A percentile compares a stretch with the other conserved stretches of the same genome.
These are phyloP conservation scores for Azemiops feae DNA, from an alignment of 2,113 vertebrate genomes.

Conservation along the genomic window DNA sequence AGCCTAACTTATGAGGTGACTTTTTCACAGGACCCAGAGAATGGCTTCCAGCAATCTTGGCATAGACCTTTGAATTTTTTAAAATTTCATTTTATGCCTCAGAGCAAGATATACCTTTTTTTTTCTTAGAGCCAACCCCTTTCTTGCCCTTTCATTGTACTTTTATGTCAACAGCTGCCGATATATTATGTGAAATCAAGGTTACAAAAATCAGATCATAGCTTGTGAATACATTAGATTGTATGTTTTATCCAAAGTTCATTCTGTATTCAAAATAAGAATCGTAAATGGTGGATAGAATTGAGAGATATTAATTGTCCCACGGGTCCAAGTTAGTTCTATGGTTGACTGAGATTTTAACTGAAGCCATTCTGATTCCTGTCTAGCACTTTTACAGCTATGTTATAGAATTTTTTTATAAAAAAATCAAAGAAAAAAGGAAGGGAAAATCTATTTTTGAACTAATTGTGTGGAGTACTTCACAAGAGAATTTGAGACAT, in stretches of 20 bases:
- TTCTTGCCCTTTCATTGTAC: background rate
- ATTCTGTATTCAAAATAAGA: background rate
- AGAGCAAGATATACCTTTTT: background rate
- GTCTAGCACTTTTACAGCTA: background rate
- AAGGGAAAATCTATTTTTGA: background rate
- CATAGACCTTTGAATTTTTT: background rate
- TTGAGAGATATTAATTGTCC: background rate
- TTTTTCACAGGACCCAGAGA: background rate
- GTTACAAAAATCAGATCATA: background rate
- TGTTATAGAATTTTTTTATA: background rate
- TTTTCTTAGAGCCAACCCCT: background rate
- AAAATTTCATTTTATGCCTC: background rate
- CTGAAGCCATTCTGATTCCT: background rate
- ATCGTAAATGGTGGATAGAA: background rate
- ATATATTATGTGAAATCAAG: background rate
- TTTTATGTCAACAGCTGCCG: background rate
- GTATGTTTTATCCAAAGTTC: background rate
- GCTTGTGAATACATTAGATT: background rate
- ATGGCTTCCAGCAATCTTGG: background rate
- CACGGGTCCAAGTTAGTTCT: background rate
- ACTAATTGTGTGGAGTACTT: background rate
- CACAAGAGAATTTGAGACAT: background rate
- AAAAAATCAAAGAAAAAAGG: background rate
- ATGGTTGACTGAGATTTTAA: background rate
- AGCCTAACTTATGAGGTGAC: background rate